Evolutionary conservation across 1,140 invertebrate species (phyloP), one percentile per base, ranked within the genome.

Genomic region (Drosophila busckii): DNA sequence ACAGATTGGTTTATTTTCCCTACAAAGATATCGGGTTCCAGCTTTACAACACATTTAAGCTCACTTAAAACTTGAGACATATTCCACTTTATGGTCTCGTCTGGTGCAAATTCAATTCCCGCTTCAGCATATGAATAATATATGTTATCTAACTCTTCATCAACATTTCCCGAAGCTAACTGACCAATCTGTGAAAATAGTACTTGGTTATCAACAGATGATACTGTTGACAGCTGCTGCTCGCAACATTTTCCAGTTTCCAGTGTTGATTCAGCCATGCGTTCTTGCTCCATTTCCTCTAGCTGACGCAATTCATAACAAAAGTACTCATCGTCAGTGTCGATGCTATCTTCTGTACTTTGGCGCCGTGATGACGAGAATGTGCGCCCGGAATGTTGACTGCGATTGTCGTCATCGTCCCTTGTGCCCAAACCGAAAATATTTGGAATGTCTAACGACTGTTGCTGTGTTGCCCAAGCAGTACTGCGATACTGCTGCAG

Each of bases 241-340:
- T 13, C 4, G 22, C 35, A 2, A 89, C 86, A 9, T 92, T 75
- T 90, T 88, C 52, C 90, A n/a, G 90, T 83, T 91, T 90, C 63
- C 93, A 92, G 8, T 88, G 80, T 9, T n/a, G n/a, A n/a, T 20
- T 64, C 42, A 25, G 22, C 28, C 29, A 13, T 5, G 8, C 40
- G 70, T 56, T 93, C 93, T 56, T 92, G 89, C 87, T 97, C 95
- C 76, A 96, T 89, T 88, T 96, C 93, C 88, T 97, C 94, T 23
- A 97, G 85, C 87, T 96, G 95, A 32, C 93, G 89, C 40, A 96
- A 76, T 76, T 96, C 95, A 84, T 97, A 96, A 59, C 94, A 94
- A 71, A 96, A 97, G 93, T 95, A 97, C 88, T 97, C 95, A 80
- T 97, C 95, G 88, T 97, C 95, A 28, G 94, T 95, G 86, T 97